Conservation (phyloP, 2,797 vertebrate genomes). For the Merluccius polli region DNA sequence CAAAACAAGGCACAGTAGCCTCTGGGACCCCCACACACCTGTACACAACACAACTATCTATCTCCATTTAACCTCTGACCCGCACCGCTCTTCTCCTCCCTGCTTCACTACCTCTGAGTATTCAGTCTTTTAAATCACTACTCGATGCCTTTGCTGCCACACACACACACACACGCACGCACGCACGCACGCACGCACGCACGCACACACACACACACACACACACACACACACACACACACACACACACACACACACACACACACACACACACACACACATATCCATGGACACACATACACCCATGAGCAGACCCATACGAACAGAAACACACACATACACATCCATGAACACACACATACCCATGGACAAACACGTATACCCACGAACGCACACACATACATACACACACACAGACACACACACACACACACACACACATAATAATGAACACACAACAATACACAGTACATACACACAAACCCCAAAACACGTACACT, state of each 20-base stretch:
- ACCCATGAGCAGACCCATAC: too few relatives aligned
- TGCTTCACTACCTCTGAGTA: slow-evolving; percentile 14
- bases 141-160: slow-evolving; percentile 15
- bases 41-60: slow-evolving; percentile 8
- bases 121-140: slow-evolving; percentile 17
- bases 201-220: background rate
- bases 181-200: slow-evolving; percentile 11
- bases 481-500: slow-evolving; percentile 16
- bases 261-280: background rate
- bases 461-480: slow-evolving; percentile 7
- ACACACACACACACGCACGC: slow-evolving; percentile 10
- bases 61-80: slow-evolving; percentile 26
- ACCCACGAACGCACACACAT: slow-evolving; percentile 9
- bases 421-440: background rate
- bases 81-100: slow-evolving; percentile 12
- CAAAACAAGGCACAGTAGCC: background rate
- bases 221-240: background rate
- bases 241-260: slow-evolving; percentile 3
- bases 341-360: background rate
- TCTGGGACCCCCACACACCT: slow-evolving; percentile 2
- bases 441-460: background rate
- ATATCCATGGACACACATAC: background rate
- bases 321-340: slow-evolving; percentile 1
- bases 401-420: background rate
- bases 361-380: background rate